Base-by-base conservation (phyloP, 1,140 invertebrate genomes). In the Halyomorpha halys region DNA sequence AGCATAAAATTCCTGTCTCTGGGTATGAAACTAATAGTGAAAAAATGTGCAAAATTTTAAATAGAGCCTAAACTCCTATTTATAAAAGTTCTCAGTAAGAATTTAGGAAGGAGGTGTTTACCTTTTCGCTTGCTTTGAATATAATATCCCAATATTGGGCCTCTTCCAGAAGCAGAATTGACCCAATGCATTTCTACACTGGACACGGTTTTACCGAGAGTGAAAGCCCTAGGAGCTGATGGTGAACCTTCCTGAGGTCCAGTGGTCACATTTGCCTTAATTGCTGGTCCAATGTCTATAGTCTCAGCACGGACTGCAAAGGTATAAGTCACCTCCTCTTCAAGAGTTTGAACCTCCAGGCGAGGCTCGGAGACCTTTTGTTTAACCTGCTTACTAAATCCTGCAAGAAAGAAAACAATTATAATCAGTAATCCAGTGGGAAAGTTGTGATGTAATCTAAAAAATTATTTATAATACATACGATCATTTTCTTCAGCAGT, bases 191-290 rank as follows among this genome's bases (percentile, higher is more conserved):
- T 78, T 69, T 86, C 86, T 44, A 97, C 85, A 71, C 85, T 86
- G 4, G 89, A 88, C n/a, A 87, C 81, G 21, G 89, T 90, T 75
- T 89, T 88, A 14, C 80, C 78, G 4, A 96, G 73, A 18, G 74
- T 78, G 3, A 96, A 80, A 71, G 86, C 83, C 56, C 80, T 84
- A 0, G 90, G 89, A 18, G 83, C 77, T 44, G 82, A 82, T 18
- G 95, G 94, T 0, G 92, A 94, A 44, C 91, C 94, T 71, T 86
- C 81, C 75, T 97, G 94, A n/a, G 94, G 93, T 23, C 94, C 94
- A 0, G 93, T 97, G 8, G 89, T 95, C 5, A 94, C 88, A 75
- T 93, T 94, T 61, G 82, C 86, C 45, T 79, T 81, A 15, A 85
- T 76, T 9, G 86, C 79, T 1, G 87, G 89, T 0, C 91, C 91